Evolutionary conservation across 2,113 vertebrate species (phyloP), one percentile per base, ranked within the genome.

Genomic region (Catharus bicknelli): DNA sequence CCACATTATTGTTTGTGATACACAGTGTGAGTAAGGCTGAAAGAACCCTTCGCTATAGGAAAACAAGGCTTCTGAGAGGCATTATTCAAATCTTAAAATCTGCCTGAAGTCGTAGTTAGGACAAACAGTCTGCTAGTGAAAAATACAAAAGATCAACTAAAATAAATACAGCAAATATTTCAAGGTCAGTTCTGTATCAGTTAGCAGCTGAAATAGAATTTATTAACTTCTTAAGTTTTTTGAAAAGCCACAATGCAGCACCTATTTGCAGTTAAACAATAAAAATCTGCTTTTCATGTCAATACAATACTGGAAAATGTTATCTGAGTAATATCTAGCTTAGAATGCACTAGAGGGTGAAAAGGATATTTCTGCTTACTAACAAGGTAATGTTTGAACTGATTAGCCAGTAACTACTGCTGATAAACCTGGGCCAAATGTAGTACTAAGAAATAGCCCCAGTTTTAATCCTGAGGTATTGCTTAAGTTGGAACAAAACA

Each of bases 371-470:
- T 90, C 68, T 90, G 38, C 74, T 94, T 87, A 79, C 45, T 73
- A 83, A 61, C 38, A 93, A 88, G 22, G 45, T 73, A 94, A 89
- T 54, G 38, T 85, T 93, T 95, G 62, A 83, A 82, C 26, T 62
- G 54, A 82, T 92, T 91, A 89, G 67, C 67, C 61, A 89, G 48
- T 89, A 92, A 75, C 62, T 84, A 42, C 15, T 73, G 29, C 57
- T 87, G 66, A 85, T 61, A 90, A 90, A 16, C 32, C 42, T 30
- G 9, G 38, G 59, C 59, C 50, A 74, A 73, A 68, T 36, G 5
- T 48, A 72, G 51, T 23, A 59, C 12, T 62, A 74, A 48, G 27
- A 94, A 87, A 75, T 68, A 82, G 7, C 23, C 11, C 10, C 17
- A n/a, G 13, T 57, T 86, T 72, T 91, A 79, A 80, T 10, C 3